Conservation (phyloP, 2,888 invertebrate genomes). For the Cerceris rybyensis region DNA sequence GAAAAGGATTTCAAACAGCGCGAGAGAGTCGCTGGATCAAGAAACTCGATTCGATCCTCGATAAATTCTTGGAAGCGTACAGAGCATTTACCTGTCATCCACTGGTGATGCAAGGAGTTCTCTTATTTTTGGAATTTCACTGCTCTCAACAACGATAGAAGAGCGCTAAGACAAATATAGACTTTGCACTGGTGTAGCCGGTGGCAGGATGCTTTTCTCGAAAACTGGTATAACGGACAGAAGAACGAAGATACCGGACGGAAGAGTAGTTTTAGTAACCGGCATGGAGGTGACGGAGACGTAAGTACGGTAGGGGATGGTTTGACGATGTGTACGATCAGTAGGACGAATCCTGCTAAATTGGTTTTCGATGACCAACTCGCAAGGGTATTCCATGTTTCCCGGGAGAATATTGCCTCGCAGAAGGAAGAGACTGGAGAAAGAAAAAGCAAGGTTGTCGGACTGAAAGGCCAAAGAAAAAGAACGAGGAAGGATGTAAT, state of each 20-base stretch:
- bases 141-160: constrained; percentile 25
- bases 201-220: constrained; percentile 46
- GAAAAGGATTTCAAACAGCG: too few species aligned
- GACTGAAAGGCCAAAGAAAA: neutral
- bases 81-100: too few species aligned
- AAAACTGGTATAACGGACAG: constrained; percentile 13
- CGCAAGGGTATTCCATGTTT: constrained; percentile 5
- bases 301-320: constrained; percentile 13
- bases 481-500: neutral
- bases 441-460: constrained; percentile 2
- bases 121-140: neutral
- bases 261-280: constrained; percentile 3
- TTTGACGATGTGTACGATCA: constrained; percentile 24
- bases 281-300: constrained; percentile 11
- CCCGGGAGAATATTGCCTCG: constrained; percentile 14
- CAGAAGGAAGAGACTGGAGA: neutral
- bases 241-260: neutral
- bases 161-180: constrained; percentile 58
- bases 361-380: constrained; percentile 67
- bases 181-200: constrained; percentile 47
- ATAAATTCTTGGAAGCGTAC: too few species aligned
- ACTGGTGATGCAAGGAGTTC: neutral
- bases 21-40: too few species aligned
- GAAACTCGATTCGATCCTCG: too few species aligned
- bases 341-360: constrained; percentile 50